Evolutionary conservation across 2,888 invertebrate species (phyloP).

Genomic region (Pterostichus niger): DNA sequence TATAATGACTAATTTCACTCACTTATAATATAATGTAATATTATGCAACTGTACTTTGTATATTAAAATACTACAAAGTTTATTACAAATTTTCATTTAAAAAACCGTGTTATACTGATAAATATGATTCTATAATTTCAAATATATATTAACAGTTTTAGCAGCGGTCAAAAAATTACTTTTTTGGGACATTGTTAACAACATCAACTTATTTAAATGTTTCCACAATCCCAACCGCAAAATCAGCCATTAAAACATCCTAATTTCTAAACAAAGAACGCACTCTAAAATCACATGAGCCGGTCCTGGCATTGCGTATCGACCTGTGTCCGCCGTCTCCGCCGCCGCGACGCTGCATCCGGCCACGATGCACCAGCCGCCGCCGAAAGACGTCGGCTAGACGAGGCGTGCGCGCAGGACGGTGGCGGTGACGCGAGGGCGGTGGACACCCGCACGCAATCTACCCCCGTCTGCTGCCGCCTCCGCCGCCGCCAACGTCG

Average conservation of each 20-base stretch:
- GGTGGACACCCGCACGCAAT: slow-evolving; percentile 18
- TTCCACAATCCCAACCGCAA: not conserved
- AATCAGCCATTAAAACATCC: not conserved
- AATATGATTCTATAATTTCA: no score
- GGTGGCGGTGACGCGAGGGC: not conserved
- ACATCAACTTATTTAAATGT: no score
- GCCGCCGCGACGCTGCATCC: slow-evolving; percentile 51
- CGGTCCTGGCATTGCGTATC: slow-evolving; percentile 63
- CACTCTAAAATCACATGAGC: not conserved
- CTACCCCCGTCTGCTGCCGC: not conserved
- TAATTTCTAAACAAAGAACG: not conserved
- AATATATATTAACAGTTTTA: no score
- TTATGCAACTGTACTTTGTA: no score
- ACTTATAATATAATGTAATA: no score
- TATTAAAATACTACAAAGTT: no score
- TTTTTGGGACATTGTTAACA: no score
- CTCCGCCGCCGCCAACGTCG: not conserved
- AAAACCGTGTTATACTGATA: no score
- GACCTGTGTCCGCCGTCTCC: slow-evolving; percentile 56
- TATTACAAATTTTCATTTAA: no score
- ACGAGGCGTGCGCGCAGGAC: slow-evolving; percentile 20
- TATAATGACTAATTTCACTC: no score
- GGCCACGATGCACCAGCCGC: slow-evolving; percentile 60
- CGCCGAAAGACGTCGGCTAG: slow-evolving; percentile 53
- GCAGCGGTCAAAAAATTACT: no score